phyloP scores from a whole-genome alignment of 2,888 invertebrate species.

The Psylliodes chrysocephalus region DNA sequence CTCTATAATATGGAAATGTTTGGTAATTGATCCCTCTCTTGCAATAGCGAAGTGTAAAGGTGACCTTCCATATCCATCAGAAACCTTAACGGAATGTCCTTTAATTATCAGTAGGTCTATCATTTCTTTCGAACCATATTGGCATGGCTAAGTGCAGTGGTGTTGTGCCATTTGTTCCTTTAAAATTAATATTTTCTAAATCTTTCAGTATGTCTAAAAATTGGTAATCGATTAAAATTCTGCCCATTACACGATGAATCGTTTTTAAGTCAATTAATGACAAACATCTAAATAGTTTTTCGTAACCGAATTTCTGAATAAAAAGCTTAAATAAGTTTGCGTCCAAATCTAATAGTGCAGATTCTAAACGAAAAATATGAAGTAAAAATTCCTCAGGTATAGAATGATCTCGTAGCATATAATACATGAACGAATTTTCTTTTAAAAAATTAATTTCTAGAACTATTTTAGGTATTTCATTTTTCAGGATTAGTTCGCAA shows the following conservation, averaged over 20 bases:
- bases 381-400: not conserved
- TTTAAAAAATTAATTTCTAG: not conserved
- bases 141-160: not conserved
- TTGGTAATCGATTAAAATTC: too few relatives aligned
- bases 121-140: not conserved
- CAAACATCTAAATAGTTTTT: not conserved
- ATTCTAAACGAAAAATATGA: too few relatives aligned
- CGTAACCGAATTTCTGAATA: not conserved
- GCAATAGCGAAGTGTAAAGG: not conserved
- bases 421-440: not conserved
- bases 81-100: not conserved
- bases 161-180: not conserved
- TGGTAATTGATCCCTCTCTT: not conserved
- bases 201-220: not conserved
- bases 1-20: too few relatives aligned
- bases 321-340: not conserved
- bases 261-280: not conserved
- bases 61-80: not conserved
- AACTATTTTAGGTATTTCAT: not conserved
- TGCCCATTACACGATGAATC: not conserved
- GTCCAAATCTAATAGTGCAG: too few relatives aligned
- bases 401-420: not conserved
- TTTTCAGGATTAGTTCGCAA: not conserved
- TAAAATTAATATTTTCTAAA: not conserved
- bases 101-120: not conserved